Conservation (phyloP, 2,888 invertebrate species). For the Cerastoderma edule region DNA sequence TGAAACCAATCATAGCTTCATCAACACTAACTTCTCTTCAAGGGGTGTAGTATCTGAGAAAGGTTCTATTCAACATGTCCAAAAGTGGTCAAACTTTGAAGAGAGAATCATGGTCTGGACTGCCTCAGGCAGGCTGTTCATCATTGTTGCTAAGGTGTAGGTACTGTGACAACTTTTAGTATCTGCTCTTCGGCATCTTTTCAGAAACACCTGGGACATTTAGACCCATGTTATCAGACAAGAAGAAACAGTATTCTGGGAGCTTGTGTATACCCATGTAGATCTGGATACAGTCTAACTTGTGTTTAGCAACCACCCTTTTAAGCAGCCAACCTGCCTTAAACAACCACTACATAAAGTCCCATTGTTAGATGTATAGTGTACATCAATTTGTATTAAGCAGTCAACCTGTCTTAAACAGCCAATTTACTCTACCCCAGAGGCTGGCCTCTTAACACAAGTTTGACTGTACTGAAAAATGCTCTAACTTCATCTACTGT, state of each 20-base stretch:
- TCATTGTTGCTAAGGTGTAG: slow-evolving; percentile 28
- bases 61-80: not conserved
- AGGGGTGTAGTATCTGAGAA: slow-evolving; percentile 4
- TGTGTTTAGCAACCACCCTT: no score
- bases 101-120: slow-evolving; percentile 27
- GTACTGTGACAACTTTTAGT: slow-evolving; percentile 17
- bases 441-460: no score
- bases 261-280: slow-evolving; percentile 24
- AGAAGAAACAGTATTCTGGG: slow-evolving; percentile 28
- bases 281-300: no score
- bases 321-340: no score
- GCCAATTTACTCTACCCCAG: no score
- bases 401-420: no score
- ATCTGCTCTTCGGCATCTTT: slow-evolving; percentile 19
- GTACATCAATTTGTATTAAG: no score
- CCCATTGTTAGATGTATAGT: no score
- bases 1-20: slow-evolving; percentile 49
- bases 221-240: slow-evolving; percentile 25
- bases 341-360: no score
- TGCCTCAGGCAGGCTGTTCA: slow-evolving; percentile 14
- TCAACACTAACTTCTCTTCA: slow-evolving; percentile 32
- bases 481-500: slow-evolving; percentile 29
- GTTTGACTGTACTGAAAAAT: slow-evolving; percentile 29
- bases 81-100: slow-evolving; percentile 38
- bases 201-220: slow-evolving; percentile 17